These are phyloP conservation scores for Dichetophora obliterata DNA, from an alignment of 2,888 invertebrate genomes.

Conservation along the genomic window DNA sequence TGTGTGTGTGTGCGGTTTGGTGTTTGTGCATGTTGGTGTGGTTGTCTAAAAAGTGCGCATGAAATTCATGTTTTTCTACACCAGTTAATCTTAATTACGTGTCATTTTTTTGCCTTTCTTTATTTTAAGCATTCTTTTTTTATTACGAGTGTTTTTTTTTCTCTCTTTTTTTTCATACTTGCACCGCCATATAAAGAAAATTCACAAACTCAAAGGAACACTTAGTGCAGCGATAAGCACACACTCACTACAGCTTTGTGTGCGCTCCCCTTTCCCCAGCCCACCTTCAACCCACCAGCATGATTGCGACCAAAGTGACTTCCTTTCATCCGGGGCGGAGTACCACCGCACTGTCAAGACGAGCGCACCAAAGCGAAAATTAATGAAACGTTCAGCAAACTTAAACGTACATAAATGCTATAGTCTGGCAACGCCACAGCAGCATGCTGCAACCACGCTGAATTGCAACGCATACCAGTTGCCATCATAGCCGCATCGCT, in stretches of 20 bases:
- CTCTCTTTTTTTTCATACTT: neutral
- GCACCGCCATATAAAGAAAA: neutral
- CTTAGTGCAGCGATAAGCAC: too few relatives aligned
- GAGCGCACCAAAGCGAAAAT: slow-evolving; percentile 24
- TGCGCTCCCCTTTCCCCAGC: neutral
- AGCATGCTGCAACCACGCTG: neutral
- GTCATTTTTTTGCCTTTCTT: slow-evolving; percentile 34
- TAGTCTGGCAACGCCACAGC: slow-evolving; percentile 19
- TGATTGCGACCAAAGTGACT: too few relatives aligned
- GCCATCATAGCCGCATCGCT: neutral
- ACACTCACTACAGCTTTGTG: neutral
- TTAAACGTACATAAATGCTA: neutral
- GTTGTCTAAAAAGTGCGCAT: neutral
- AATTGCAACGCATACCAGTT: neutral
- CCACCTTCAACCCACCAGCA: neutral
- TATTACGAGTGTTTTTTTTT: neutral
- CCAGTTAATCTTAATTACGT: slow-evolving; percentile 42
- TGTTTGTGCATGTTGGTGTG: neutral
- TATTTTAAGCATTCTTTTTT: neutral
- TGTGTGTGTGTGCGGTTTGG: neutral
- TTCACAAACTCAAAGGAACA: too few relatives aligned
- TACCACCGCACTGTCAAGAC: neutral
- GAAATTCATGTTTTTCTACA: slow-evolving; percentile 34
- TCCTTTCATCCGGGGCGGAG: too few relatives aligned
- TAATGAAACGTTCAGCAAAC: slow-evolving; percentile 34